Evolutionary conservation across 1,140 invertebrate species (phyloP).

Genomic region (Myzus persicae): DNA sequence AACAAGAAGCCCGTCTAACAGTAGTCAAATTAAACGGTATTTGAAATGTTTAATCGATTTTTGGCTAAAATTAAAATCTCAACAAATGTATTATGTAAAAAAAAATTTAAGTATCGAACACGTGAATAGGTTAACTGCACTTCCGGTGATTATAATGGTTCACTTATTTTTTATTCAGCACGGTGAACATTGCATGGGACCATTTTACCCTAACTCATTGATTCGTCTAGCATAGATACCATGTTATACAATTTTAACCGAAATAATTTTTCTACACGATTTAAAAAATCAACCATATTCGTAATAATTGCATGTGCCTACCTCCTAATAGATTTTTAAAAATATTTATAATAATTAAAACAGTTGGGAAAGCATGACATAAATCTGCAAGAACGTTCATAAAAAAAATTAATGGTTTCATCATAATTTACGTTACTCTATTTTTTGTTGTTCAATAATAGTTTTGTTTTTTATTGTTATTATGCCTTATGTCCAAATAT

Average conservation of each 20-base stretch:
- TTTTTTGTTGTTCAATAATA: neutral
- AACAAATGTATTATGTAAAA: neutral
- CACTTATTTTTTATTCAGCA: constrained; percentile 16
- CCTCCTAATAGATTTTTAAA: too few species aligned
- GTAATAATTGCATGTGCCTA: too few species aligned
- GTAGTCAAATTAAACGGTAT: neutral
- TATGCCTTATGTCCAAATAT: neutral
- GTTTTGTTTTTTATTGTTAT: neutral
- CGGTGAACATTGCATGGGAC: neutral
- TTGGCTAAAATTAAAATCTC: neutral
- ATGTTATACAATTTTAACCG: neutral
- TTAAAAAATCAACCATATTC: neutral
- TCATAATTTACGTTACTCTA: neutral
- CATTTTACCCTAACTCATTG: neutral
- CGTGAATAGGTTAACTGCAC: constrained; percentile 5
- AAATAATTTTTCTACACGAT: neutral
- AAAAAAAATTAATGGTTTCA: neutral
- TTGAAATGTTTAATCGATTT: neutral
- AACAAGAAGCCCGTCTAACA: neutral
- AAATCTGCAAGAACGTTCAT: neutral
- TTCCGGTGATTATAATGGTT: constrained; percentile 26
- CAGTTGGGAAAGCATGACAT: neutral
- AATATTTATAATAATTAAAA: neutral
- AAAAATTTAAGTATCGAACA: neutral
- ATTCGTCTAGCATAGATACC: constrained; percentile 30